Evolutionary conservation across 2,113 vertebrate species (phyloP).

Genomic region (Dascyllus trimaculatus): DNA sequence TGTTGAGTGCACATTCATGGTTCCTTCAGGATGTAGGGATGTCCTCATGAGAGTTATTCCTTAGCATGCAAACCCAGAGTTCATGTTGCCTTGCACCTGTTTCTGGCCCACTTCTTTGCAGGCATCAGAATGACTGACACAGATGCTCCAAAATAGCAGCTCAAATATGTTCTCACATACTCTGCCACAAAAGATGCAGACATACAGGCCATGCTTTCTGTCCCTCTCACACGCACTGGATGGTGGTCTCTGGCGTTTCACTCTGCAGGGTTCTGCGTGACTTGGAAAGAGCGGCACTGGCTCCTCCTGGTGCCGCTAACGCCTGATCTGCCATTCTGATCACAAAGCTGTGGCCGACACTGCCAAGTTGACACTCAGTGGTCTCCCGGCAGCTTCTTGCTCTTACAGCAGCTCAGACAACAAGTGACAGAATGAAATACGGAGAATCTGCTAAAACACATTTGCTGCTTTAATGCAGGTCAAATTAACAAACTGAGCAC

Average conservation of each 20-base stretch:
- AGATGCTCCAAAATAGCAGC: not conserved
- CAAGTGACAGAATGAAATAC: slow-evolving; percentile 10
- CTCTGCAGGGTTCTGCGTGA: slow-evolving; percentile 29
- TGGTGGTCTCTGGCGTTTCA: slow-evolving; percentile 2
- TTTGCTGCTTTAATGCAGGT: not conserved
- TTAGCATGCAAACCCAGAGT: not conserved
- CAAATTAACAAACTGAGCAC: not conserved
- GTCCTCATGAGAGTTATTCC: too few species aligned
- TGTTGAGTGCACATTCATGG: not conserved
- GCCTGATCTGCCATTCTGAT: slow-evolving; percentile 41
- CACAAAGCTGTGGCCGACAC: slow-evolving; percentile 21
- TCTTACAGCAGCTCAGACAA: not conserved
- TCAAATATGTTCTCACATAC: not conserved
- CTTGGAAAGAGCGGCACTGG: slow-evolving; percentile 34
- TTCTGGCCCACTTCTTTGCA: not conserved
- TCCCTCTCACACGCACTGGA: not conserved
- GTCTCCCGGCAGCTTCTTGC: not conserved
- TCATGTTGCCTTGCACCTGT: not conserved
- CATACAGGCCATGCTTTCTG: not conserved
- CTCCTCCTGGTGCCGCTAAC: slow-evolving; percentile 41
- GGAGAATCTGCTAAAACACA: not conserved
- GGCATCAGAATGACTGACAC: not conserved
- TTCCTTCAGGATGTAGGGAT: too few species aligned
- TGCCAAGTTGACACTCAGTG: not conserved
- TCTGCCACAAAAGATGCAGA: slow-evolving; percentile 3